These are phyloP conservation scores for Gambelia wislizenii DNA, from an alignment of 2,797 vertebrate genomes.

Conservation along the genomic window DNA sequence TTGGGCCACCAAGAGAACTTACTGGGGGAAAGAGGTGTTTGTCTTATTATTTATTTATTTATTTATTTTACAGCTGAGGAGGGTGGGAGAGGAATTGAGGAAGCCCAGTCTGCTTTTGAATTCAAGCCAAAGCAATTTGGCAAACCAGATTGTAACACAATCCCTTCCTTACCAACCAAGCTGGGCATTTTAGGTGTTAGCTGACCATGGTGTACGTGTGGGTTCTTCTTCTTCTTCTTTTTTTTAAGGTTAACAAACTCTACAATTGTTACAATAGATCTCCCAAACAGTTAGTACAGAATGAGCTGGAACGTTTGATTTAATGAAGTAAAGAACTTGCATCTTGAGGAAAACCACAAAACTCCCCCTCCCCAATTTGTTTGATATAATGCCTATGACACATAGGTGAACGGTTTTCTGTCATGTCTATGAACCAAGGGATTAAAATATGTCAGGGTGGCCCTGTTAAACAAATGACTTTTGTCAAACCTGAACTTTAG, in stretches of 20 bases:
- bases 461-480: not conserved
- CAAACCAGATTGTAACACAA: conserved; percentile 68
- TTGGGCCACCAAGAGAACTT: not conserved
- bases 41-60: no score
- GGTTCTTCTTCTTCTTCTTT: no score
- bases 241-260: no score
- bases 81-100: not conserved
- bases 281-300: not conserved
- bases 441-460: not conserved
- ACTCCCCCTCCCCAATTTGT: not conserved
- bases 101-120: conserved; percentile 52
- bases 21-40: conserved; percentile 25
- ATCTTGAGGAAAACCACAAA: not conserved
- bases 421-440: not conserved
- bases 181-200: conserved; percentile 60
- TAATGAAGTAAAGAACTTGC: not conserved
- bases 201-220: conserved; percentile 33
- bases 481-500: not conserved
- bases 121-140: conserved; percentile 54
- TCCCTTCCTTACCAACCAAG: conserved; percentile 59
- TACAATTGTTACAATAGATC: not conserved
- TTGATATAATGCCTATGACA: not conserved
- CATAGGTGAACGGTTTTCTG: not conserved
- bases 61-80: conserved; percentile 44
- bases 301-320: not conserved